Evolutionary conservation across 2,797 vertebrate genomes (phyloP).

Genomic region (Octomys mimax): DNA sequence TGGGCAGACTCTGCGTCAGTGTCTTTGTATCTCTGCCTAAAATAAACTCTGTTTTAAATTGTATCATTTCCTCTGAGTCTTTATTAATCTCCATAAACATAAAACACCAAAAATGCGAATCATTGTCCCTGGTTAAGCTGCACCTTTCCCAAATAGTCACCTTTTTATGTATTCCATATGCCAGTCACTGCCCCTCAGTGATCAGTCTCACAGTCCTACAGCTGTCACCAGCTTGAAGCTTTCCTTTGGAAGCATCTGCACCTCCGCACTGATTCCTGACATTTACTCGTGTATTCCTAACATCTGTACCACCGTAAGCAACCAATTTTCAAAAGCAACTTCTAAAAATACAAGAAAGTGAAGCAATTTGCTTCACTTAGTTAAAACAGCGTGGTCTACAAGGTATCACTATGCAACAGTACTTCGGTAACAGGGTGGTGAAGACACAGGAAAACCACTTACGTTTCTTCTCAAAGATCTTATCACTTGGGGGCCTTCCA

Average conservation of each 20-base stretch:
- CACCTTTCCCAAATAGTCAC: neutral
- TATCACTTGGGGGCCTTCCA: slow-evolving; percentile 89
- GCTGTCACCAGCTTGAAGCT: neutral
- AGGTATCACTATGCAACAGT: neutral
- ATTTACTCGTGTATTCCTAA: neutral
- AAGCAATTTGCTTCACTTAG: slow-evolving; percentile 37
- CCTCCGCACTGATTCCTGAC: neutral
- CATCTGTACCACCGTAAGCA: neutral
- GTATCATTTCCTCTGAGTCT: neutral
- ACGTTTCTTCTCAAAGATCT: slow-evolving; percentile 94
- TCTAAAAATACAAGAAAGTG: slow-evolving; percentile 37
- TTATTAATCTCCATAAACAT: neutral
- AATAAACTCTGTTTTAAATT: slow-evolving; percentile 75
- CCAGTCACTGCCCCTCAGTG: neutral
- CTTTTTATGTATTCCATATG: neutral
- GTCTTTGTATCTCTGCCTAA: slow-evolving; percentile 95
- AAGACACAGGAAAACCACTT: slow-evolving; percentile 84
- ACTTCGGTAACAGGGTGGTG: neutral
- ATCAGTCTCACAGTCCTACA: neutral
- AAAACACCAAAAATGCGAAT: neutral
- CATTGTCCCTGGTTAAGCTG: neutral
- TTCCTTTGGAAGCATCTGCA: neutral
- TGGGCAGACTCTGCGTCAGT: slow-evolving; percentile 89
- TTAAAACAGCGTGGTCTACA: neutral
- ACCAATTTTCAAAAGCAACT: slow-evolving; percentile 25